Evolutionary conservation across 1,140 invertebrate genomes (phyloP).

Genomic region (Eumaeus atala): DNA sequence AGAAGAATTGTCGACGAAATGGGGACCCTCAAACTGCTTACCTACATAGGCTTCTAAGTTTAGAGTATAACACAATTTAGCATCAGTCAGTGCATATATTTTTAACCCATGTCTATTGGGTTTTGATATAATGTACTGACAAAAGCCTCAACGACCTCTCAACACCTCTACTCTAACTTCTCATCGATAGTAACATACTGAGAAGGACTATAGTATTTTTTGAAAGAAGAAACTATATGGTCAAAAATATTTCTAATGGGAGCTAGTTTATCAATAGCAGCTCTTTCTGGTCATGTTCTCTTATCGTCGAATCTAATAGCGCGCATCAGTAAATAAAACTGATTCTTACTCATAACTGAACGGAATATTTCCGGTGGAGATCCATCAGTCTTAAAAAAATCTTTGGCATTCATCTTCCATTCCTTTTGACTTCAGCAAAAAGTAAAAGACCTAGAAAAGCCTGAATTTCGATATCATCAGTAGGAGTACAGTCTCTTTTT

Average conservation of each 20-base stretch:
- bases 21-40: too few relatives aligned
- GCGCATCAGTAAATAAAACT: constrained; percentile 16
- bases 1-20: too few relatives aligned
- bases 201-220: constrained; percentile 13
- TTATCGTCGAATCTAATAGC: constrained; percentile 22
- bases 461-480: background rate
- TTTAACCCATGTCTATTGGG: constrained; percentile 17
- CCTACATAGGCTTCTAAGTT: too few relatives aligned
- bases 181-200: constrained; percentile 15
- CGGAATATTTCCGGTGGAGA: constrained; percentile 15
- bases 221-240: too few relatives aligned
- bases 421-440: constrained; percentile 7
- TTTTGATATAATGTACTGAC: constrained; percentile 10
- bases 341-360: constrained; percentile 13
- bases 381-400: constrained; percentile 12
- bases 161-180: constrained; percentile 4
- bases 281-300: constrained; percentile 12
- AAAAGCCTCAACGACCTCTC: constrained; percentile 11
- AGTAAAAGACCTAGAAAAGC: constrained; percentile 8
- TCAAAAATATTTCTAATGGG: constrained; percentile 21
- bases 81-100: constrained; percentile 21
- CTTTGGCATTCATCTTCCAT: constrained; percentile 12
- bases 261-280: constrained; percentile 15
- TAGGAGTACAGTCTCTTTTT: background rate
- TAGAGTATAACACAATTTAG: too few relatives aligned